phyloP scores from a whole-genome alignment of 2,113 vertebrate species.

The Gavia stellata region DNA sequence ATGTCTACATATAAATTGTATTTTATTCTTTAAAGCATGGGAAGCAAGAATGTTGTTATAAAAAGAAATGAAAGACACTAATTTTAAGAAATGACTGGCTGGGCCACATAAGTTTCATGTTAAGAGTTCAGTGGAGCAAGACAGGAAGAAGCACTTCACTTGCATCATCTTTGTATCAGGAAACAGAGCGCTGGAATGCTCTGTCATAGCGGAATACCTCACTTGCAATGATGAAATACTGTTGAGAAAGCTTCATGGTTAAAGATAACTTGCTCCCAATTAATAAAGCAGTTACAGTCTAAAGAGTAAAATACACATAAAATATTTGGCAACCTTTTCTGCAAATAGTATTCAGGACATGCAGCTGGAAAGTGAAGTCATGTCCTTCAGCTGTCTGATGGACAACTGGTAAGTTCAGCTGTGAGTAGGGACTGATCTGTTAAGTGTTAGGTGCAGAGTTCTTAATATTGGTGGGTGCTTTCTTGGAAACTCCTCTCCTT shows the following conservation, averaged over 20 bases:
- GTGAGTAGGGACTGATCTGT: not conserved
- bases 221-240: not conserved
- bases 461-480: not conserved
- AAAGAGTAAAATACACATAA: not conserved
- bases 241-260: not conserved
- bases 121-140: not conserved
- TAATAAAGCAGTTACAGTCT: not conserved
- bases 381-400: not conserved
- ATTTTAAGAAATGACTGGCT: not conserved
- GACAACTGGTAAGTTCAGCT: not conserved
- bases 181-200: not conserved
- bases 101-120: not conserved
- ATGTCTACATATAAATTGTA: not conserved
- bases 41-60: not conserved
- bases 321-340: not conserved
- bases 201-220: not conserved
- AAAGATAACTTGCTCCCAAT: not conserved
- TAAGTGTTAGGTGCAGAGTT: not conserved
- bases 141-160: not conserved
- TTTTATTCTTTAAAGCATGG: not conserved
- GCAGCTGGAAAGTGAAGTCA: not conserved
- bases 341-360: not conserved
- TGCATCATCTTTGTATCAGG: not conserved
- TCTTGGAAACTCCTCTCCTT: not conserved
- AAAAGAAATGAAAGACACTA: not conserved